Percentiles rank a stretch among this genome's conserved stretches.
These are phyloP conservation scores for Steinernema hermaphroditum DNA, from an alignment of 2,888 invertebrate genomes.

Conservation along the genomic window DNA sequence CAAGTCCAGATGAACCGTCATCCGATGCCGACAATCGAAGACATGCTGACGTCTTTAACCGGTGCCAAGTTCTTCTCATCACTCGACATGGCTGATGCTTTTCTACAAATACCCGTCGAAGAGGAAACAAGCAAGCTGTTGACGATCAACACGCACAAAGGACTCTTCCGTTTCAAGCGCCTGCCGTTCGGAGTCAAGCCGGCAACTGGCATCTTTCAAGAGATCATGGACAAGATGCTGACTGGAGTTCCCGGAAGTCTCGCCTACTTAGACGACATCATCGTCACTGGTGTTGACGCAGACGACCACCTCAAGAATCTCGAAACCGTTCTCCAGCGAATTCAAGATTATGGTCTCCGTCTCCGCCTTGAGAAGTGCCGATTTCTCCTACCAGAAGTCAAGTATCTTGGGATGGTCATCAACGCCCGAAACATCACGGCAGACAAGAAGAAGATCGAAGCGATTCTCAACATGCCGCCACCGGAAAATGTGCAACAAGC, in stretches of 20 bases:
- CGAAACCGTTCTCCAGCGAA: conserved; percentile 35
- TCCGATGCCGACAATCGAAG: conserved; percentile 47
- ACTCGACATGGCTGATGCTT: conserved; percentile 51
- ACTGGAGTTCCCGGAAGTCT: conserved; percentile 38
- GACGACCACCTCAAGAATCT: conserved; percentile 40
- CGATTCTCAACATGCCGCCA: conserved; percentile 37
- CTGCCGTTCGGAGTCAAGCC: conserved; percentile 52
- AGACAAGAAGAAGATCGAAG: conserved; percentile 39
- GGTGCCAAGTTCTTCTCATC: conserved; percentile 44
- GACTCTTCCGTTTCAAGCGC: conserved; percentile 47
- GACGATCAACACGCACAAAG: conserved; percentile 49
- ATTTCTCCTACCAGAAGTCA: conserved; percentile 39
- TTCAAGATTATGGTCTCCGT: conserved; percentile 43
- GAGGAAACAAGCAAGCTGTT: conserved; percentile 40
- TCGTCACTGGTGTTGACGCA: conserved; percentile 35
- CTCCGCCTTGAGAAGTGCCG: conserved; percentile 45
- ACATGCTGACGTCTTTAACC: conserved; percentile 44
- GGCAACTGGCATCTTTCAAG: conserved; percentile 50
- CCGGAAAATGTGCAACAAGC: conserved; percentile 30
- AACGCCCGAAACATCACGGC: conserved; percentile 38
- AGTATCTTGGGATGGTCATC: conserved; percentile 47
- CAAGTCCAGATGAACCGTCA: conserved; percentile 41
- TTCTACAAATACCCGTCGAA: conserved; percentile 48
- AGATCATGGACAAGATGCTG: conserved; percentile 42
- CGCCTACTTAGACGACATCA: conserved; percentile 49